Evolutionary conservation across 2,797 vertebrate species (phyloP).

Genomic region (Falco biarmicus): DNA sequence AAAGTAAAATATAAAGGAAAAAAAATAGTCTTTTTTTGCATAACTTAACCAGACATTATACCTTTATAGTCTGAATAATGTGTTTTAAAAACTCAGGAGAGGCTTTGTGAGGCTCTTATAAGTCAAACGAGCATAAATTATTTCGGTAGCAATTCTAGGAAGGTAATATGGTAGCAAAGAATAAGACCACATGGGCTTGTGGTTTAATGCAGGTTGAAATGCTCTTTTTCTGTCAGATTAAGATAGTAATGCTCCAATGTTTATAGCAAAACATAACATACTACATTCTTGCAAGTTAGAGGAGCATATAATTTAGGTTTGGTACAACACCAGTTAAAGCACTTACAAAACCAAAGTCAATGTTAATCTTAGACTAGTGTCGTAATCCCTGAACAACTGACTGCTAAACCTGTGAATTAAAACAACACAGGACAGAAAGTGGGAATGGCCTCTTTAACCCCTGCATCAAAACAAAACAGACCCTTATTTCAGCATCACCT

Average conservation of each 20-base stretch:
- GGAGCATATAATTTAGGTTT: neutral
- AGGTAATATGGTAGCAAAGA: neutral
- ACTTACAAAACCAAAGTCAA: neutral
- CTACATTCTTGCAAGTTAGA: neutral
- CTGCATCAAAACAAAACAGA: conserved; percentile 18
- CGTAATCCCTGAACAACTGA: conserved; percentile 29
- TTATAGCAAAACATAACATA: conserved; percentile 5
- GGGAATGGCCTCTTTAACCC: conserved; percentile 24
- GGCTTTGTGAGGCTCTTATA: neutral
- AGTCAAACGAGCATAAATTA: conserved; percentile 3
- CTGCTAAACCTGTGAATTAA: conserved; percentile 43
- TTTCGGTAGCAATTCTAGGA: neutral
- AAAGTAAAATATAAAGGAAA: neutral
- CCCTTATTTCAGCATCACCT: conserved; percentile 8
- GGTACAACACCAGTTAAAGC: neutral
- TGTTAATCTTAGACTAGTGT: conserved; percentile 23
- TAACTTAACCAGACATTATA: neutral
- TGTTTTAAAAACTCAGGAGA: neutral
- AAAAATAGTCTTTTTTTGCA: neutral
- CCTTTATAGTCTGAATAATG: neutral
- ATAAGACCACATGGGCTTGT: neutral
- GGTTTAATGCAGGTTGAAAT: neutral
- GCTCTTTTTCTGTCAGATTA: neutral
- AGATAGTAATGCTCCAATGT: neutral
- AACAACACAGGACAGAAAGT: conserved; percentile 38